phyloP scores from a whole-genome alignment of 2,888 invertebrate genomes.

The Campoplex capitator region DNA sequence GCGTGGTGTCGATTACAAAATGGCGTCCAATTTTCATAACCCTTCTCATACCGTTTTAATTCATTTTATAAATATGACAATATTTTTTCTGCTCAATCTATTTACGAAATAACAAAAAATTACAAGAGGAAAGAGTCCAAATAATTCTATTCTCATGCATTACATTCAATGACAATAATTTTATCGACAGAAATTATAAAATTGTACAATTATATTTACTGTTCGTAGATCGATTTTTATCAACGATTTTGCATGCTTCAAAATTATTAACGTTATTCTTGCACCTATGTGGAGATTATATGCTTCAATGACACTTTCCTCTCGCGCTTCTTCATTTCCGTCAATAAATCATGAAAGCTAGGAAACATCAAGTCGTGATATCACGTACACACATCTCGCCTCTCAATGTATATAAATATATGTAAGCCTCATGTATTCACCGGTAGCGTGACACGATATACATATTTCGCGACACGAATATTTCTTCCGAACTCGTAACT shows the following conservation, averaged over 20 bases:
- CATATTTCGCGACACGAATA: conserved; percentile 79
- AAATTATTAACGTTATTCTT: conserved; percentile 57
- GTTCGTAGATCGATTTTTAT: neutral
- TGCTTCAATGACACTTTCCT: conserved; percentile 26
- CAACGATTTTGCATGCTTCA: neutral
- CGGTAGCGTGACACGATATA: conserved; percentile 66
- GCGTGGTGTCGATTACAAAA: conserved; percentile 79
- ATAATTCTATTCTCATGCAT: neutral
- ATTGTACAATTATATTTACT: neutral
- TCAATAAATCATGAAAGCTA: conserved; percentile 60
- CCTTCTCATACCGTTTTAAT: conserved; percentile 27
- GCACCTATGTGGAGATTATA: conserved; percentile 6
- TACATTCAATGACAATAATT: neutral
- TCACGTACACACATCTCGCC: conserved; percentile 34
- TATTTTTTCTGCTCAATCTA: neutral
- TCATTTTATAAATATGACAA: neutral
- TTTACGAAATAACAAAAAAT: too few species aligned
- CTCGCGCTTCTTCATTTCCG: conserved; percentile 51
- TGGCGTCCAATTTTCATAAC: conserved; percentile 73
- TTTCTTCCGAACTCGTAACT: conserved; percentile 74
- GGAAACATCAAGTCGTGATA: conserved; percentile 51
- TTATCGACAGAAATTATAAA: neutral
- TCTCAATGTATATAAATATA: neutral
- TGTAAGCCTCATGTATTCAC: conserved; percentile 30
- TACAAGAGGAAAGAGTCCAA: too few species aligned